Base-by-base conservation (phyloP, 2,797 vertebrate genomes). In the Macrochelys suwanniensis region DNA sequence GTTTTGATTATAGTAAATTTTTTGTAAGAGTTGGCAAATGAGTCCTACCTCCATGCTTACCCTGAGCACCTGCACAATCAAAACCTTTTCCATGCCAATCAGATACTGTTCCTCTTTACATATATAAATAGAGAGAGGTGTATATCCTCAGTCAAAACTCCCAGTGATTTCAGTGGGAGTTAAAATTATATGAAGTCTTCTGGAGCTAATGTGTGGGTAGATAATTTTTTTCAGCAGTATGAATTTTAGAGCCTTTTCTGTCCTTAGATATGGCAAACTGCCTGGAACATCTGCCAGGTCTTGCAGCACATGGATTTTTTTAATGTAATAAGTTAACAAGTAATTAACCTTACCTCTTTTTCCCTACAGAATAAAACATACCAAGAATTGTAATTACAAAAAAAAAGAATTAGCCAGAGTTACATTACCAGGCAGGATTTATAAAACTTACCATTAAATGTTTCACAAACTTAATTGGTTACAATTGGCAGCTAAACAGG, bases 341-440 rank as follows among this genome's bases (percentile, higher is more conserved):
- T 93, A 92, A 81, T 90, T 84, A 82, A 91, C 88, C 84, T 78
- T 92, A 95, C 86, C 59, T 78, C 89, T 56, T 23, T 71, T 71
- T 76, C 33, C 80, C 77, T 47, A 28, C 61, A 81, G 83, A 65
- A 91, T 79, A 47, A 89, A 95, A 91, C 19, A 81, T 81, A 88
- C 85, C 77, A 82, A 82, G 78, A 81, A 50, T 86, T 79, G 68
- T 92, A 77, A 86, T 82, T 85, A 26, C 82, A 83, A 89, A 82
- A 84, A 88, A 86, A 92, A 89, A 87, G 81, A 92, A 82, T 86
- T 84, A 85, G 54, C 61, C 31, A 11, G 31, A n/a, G 45, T 80
- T 80, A 49, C 45, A 81, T 76, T 79, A 26, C 68, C 17, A n/a
- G 25, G 49, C 37, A 11, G 53, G 53, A 68, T 81, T 88, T 85